phyloP scores from a whole-genome alignment of 2,113 vertebrate species.

The Hiodon tergisus region DNA sequence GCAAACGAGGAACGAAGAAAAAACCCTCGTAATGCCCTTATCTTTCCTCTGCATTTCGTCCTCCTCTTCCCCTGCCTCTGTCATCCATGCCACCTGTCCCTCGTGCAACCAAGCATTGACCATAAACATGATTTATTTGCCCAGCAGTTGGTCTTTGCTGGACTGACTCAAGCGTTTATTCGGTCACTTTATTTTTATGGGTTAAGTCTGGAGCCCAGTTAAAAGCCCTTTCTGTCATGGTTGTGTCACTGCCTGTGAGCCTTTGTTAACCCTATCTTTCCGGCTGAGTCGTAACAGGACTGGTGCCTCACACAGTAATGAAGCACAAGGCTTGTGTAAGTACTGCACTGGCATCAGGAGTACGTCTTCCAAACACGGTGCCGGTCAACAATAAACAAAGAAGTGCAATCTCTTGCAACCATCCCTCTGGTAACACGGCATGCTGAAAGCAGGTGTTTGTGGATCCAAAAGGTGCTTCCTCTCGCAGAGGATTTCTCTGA shows the following conservation, averaged over 20 bases:
- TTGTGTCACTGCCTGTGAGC: not conserved
- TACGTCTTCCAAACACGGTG: too few relatives aligned
- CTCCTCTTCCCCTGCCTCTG: not conserved
- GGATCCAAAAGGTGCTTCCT: conserved; percentile 11
- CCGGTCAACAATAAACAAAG: too few relatives aligned
- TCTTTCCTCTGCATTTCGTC: not conserved
- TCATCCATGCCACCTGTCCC: not conserved
- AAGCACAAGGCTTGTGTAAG: too few relatives aligned
- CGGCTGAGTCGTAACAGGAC: too few relatives aligned
- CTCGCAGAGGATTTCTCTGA: conserved; percentile 38
- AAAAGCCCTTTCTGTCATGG: not conserved
- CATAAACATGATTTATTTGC: conserved; percentile 7
- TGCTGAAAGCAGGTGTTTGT: too few relatives aligned
- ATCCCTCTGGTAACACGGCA: too few relatives aligned
- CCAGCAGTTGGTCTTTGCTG: not conserved
- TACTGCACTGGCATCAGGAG: too few relatives aligned
- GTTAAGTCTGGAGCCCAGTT: not conserved
- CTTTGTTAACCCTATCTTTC: too few relatives aligned
- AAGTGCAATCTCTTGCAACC: too few relatives aligned
- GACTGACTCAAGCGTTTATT: not conserved
- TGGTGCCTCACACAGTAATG: too few relatives aligned
- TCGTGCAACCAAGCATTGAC: not conserved
- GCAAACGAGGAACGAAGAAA: not conserved
- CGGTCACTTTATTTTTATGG: not conserved
- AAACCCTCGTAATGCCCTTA: not conserved